Base-by-base conservation (phyloP, 2,797 vertebrate genomes). In the Lutjanus argentimaculatus region DNA sequence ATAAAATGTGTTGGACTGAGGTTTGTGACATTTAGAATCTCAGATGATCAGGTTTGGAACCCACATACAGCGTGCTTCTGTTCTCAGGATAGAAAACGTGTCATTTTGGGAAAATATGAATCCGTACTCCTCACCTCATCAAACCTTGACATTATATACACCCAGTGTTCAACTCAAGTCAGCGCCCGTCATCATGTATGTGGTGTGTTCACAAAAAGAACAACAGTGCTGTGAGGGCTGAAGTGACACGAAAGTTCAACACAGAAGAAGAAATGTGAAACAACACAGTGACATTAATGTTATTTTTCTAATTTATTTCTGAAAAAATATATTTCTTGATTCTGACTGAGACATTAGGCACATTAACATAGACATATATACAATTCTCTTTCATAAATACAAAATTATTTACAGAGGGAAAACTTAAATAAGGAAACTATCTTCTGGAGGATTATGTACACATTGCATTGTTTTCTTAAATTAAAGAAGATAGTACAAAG, bases 361-460 rank as follows among this genome's bases (percentile, higher is more conserved):
- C 83, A 90, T 88, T 46, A 86, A 95, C 90, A 90, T 91, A 92
- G 75, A 95, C 84, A 91, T 94, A 95, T 95, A 91, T 92, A 96
- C 95, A 96, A 94, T 95, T 94, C 84, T 96, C 91, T 95, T 91
- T 84, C 88, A 95, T 96, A 96, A 95, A 96, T 96, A 96, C 92
- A 94, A 56, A 82, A 89, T 89, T 95, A 95, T 95, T 76, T 95
- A 96, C 95, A 96, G 66, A 84, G 68, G 76, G 22, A 2, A 40
- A 89, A 93, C 92, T 96, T 96, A 96, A 96, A 96, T 96, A 95
- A 87, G 85, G 91, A 81, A 84, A 88, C 88, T 83, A 89, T 94
- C 74, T 88, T 79, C 82, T 88, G 73, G 86, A 75, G 42, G 70
- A 76, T 36, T 94, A 90, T 95, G 79, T 94, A 95, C 93, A 96